phyloP scores from a whole-genome alignment of 2,888 invertebrate species.

The Linyphia triangularis region DNA sequence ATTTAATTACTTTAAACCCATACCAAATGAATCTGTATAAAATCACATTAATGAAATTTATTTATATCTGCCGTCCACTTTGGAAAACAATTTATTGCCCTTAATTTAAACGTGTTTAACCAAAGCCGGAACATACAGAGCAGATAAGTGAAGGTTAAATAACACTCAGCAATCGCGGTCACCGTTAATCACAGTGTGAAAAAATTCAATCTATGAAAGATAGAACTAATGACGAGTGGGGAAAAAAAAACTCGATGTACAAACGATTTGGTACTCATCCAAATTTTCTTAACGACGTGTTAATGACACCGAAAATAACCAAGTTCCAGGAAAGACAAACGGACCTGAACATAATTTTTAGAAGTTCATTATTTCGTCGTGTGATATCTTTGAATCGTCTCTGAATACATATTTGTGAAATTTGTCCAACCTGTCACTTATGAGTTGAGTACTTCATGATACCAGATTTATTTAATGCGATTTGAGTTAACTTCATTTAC shows the following conservation, averaged over 20 bases:
- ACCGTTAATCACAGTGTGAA: conserved; percentile 45
- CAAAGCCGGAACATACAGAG: too few species aligned
- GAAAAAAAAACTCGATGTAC: conserved; percentile 13
- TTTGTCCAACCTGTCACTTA: too few species aligned
- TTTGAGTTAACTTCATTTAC: too few species aligned
- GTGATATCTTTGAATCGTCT: not conserved
- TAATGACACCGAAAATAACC: conserved; percentile 71
- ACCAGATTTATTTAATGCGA: too few species aligned
- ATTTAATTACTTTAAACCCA: too few species aligned
- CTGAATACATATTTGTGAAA: too few species aligned
- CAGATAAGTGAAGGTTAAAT: not conserved
- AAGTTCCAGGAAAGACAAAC: conserved; percentile 46
- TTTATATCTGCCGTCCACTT: too few species aligned
- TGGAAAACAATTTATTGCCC: too few species aligned
- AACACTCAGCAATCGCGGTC: conserved; percentile 19
- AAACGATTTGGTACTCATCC: conserved; percentile 60
- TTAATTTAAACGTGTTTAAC: too few species aligned
- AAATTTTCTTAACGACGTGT: conserved; percentile 71
- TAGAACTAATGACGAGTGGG: conserved; percentile 57
- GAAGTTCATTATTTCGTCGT: not conserved
- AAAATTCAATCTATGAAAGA: conserved; percentile 38
- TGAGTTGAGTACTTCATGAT: too few species aligned
- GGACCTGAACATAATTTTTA: conserved; percentile 34
- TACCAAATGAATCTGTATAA: too few species aligned
- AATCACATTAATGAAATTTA: too few species aligned